Base-by-base conservation (phyloP, 2,113 vertebrate species). In the Mungos mungo region DNA sequence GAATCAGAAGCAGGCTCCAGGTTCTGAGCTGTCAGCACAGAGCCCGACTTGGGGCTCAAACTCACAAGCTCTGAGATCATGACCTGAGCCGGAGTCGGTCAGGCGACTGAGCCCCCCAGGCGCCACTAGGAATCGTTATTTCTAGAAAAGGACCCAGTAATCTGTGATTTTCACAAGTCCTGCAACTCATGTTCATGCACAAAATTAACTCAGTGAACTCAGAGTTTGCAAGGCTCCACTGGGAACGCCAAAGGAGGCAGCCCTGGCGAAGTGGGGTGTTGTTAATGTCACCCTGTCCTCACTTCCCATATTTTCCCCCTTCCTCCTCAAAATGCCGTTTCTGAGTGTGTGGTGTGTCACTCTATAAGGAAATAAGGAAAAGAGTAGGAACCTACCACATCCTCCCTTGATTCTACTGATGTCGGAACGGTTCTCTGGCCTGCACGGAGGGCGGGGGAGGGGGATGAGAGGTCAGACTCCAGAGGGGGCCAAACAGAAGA, bases 401-500 rank as follows among this genome's bases (percentile, higher is more conserved):
- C 72, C 52, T 87, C 21, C 16, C 66, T 85, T 18, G 10, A 77
- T 63, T 47, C n/a, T 19, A 7, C 38, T 74, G 29, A 2, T 68
- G 27, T 54, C 8, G 45, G 10, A 66, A 68, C 47, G 31, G 52
- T 54, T 54, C 16, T 16, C 52, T 54, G 52, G 52, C 57, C 57
- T 60, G 21, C 2, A 21, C 21, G 7, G 57, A 9, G 57, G 57
- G 50, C 1, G 50, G 54, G 57, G 21, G 21, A 9, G 57, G n/a
- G 45, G 52, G n/a, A 21, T 83, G 27, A 45, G 45, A 45, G 9
- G 27, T 66, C 27, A 54, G 27, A 54, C 19, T 65, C 54, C 68
- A 41, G 38, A 98, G 97, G 97, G 98, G 65, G 98, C 98, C 90
- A 98, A 98, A 93, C 98, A 98, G 97, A 98, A 98, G 97, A 98